Evolutionary conservation across 2,888 invertebrate species (phyloP).

Genomic region (Ctenicera cuprea): DNA sequence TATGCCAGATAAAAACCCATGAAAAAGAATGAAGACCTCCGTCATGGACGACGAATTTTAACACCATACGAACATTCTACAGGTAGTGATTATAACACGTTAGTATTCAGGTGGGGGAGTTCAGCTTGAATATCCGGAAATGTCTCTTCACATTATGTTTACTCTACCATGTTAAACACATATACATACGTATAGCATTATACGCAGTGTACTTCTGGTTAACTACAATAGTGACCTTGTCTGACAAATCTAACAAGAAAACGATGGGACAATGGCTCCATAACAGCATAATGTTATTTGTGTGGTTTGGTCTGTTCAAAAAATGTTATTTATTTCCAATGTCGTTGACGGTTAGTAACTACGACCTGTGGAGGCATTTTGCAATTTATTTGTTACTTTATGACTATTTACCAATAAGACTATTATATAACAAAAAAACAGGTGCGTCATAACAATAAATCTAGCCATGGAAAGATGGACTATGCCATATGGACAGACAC

Average conservation of each 20-base stretch:
- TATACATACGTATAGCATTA: slow-evolving; percentile 14
- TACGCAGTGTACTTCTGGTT: slow-evolving; percentile 54
- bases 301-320: slow-evolving; percentile 37
- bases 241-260: slow-evolving; percentile 60
- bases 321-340: slow-evolving; percentile 29
- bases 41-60: slow-evolving; percentile 59
- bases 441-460: slow-evolving; percentile 8
- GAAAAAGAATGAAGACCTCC: slow-evolving; percentile 53
- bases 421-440: slow-evolving; percentile 7
- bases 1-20: slow-evolving; percentile 35
- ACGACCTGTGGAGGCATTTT: not conserved
- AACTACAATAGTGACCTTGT: slow-evolving; percentile 62
- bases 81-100: slow-evolving; percentile 62
- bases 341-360: slow-evolving; percentile 1
- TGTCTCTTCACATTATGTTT: slow-evolving; percentile 57
- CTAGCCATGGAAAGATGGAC: not conserved
- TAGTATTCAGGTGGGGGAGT: slow-evolving; percentile 61
- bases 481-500: too few relatives aligned
- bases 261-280: slow-evolving; percentile 59
- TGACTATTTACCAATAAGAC: not conserved
- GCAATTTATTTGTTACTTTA: slow-evolving; percentile 6
- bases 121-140: slow-evolving; percentile 61
- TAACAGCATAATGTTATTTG: slow-evolving; percentile 55
- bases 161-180: slow-evolving; percentile 47
- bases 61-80: slow-evolving; percentile 55